phyloP scores from a whole-genome alignment of 1,140 invertebrate species.

The Drosophila dunni region DNA sequence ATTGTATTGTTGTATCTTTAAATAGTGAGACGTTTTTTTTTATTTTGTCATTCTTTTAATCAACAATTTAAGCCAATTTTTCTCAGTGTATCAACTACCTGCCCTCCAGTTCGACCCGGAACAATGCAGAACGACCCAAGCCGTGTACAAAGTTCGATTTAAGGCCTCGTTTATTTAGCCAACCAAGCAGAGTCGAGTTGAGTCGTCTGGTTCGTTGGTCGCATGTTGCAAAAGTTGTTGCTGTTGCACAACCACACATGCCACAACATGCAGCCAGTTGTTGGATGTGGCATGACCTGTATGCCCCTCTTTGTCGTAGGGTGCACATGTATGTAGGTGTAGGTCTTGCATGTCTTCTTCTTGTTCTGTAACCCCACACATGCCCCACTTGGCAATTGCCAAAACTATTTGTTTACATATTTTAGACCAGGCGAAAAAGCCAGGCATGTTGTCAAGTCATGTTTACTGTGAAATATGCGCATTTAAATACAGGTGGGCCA shows the following conservation, averaged over 20 bases:
- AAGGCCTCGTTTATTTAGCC: slow-evolving; percentile 81
- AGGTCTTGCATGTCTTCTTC: slow-evolving; percentile 6
- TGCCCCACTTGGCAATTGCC: slow-evolving; percentile 83
- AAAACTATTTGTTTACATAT: slow-evolving; percentile 84
- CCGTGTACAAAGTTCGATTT: slow-evolving; percentile 80
- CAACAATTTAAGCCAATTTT: too few relatives aligned
- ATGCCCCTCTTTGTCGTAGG: not conserved
- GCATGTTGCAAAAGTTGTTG: slow-evolving; percentile 82
- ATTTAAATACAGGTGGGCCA: slow-evolving; percentile 66
- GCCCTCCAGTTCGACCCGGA: not conserved
- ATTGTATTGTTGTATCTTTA: too few relatives aligned
- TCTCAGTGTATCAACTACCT: slow-evolving; percentile 2
- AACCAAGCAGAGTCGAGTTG: slow-evolving; percentile 37
- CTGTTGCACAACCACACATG: slow-evolving; percentile 76
- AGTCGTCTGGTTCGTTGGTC: slow-evolving; percentile 65
- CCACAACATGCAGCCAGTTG: slow-evolving; percentile 71
- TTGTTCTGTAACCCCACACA: slow-evolving; percentile 15
- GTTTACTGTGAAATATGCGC: slow-evolving; percentile 83
- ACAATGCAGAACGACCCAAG: slow-evolving; percentile 37
- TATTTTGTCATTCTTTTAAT: too few relatives aligned
- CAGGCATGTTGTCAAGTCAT: slow-evolving; percentile 83
- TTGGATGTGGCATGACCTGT: slow-evolving; percentile 24
- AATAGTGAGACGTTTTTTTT: too few relatives aligned
- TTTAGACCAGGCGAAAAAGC: slow-evolving; percentile 73
- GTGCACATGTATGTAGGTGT: not conserved